Evolutionary conservation across 2,797 vertebrate genomes (phyloP).

Genomic region (Myotis pilosus): DNA sequence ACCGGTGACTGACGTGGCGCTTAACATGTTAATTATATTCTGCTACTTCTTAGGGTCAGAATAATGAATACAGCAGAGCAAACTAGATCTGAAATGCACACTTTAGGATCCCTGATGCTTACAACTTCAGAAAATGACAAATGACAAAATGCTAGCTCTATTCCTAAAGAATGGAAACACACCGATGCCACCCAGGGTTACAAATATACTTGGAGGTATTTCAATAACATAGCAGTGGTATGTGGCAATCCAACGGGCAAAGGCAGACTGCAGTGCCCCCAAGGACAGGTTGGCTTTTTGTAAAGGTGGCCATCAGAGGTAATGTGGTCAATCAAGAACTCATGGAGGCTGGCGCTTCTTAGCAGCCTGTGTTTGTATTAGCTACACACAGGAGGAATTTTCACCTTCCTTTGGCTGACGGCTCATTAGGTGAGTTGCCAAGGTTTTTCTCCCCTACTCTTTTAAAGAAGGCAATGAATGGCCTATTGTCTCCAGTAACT

Average conservation of each 20-base stretch:
- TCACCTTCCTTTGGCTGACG: conserved; percentile 64
- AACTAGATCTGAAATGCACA: background rate
- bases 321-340: conserved; percentile 42
- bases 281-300: conserved; percentile 33
- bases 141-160: background rate
- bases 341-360: conserved; percentile 46
- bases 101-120: background rate
- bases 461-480: conserved; percentile 60
- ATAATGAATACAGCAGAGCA: background rate
- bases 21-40: too few species aligned
- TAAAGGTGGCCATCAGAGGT: conserved; percentile 67
- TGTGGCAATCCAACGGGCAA: conserved; percentile 48
- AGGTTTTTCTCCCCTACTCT: background rate
- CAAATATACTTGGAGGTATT: background rate
- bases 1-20: too few species aligned
- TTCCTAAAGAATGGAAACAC: conserved; percentile 9
- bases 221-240: conserved; percentile 7
- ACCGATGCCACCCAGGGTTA: background rate
- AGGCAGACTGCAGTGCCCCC: conserved; percentile 29
- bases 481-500: conserved; percentile 60
- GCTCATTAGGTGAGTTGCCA: conserved; percentile 61
- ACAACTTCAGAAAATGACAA: conserved; percentile 37
- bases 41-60: background rate
- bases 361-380: conserved; percentile 65
- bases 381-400: conserved; percentile 65